A percentile compares a stretch with the other conserved stretches of the same genome.
Conservation (phyloP, 1,140 invertebrate species). For the Caenorhabditis inopinata region DNA sequence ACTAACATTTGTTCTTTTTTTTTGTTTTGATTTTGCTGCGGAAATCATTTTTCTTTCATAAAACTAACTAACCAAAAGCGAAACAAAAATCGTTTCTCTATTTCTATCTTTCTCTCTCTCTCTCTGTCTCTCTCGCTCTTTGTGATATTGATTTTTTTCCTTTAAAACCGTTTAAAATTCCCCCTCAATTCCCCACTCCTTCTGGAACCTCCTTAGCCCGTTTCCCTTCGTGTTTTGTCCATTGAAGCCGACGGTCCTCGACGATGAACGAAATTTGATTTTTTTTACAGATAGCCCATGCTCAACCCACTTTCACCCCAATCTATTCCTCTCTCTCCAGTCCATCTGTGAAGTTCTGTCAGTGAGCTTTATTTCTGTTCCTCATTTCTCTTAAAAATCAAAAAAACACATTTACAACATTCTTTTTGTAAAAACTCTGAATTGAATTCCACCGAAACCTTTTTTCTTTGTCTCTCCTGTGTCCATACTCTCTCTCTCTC, state of each 20-base stretch:
- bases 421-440: not conserved
- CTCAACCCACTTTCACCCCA: no score
- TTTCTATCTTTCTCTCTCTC: not conserved
- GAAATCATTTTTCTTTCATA: not conserved
- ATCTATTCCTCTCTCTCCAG: not conserved
- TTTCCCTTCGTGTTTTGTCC: not conserved
- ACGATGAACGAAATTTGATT: no score
- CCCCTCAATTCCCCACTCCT: not conserved
- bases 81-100: no score
- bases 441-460: not conserved
- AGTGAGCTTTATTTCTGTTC: not conserved
- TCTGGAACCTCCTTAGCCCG: not conserved
- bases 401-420: no score
- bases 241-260: no score
- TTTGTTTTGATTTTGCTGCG: not conserved
- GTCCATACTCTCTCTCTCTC: not conserved
- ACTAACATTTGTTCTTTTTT: no score
- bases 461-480: not conserved
- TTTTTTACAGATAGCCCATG: conserved; percentile 34
- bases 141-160: not conserved
- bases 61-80: no score
- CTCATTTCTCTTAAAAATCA: no score
- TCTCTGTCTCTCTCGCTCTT: not conserved
- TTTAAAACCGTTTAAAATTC: not conserved
- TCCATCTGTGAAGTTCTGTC: conserved; percentile 22